These are phyloP conservation scores for Anorthoa munda DNA, from an alignment of 2,888 invertebrate species.

Conservation along the genomic window DNA sequence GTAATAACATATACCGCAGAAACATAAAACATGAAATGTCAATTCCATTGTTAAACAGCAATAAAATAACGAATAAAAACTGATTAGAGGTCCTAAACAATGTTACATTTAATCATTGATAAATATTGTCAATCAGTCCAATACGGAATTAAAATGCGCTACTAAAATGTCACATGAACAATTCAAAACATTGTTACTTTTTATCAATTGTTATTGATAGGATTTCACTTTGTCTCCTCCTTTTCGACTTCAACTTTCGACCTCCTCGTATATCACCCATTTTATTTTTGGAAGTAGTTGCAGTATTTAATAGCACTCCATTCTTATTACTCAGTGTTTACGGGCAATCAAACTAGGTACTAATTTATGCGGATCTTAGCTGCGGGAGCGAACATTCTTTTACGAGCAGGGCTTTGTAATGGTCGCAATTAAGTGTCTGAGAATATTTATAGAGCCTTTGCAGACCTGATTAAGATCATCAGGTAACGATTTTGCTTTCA, in stretches of 20 bases:
- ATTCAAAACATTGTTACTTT: no score
- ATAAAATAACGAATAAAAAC: not conserved
- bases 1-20: not conserved
- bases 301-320: constrained; percentile 30
- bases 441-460: constrained; percentile 61
- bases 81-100: not conserved
- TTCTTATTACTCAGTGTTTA: constrained; percentile 36
- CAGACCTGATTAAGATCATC: constrained; percentile 44
- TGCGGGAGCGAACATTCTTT: constrained; percentile 65
- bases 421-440: constrained; percentile 61
- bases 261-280: not conserved
- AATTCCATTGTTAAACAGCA: not conserved
- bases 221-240: not conserved
- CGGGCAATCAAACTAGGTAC: constrained; percentile 67
- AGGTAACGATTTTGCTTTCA: constrained; percentile 33
- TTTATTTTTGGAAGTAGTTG: not conserved
- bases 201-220: not conserved
- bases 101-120: no score
- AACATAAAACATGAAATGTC: not conserved
- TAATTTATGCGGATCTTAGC: constrained; percentile 70
- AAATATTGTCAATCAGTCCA: no score
- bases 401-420: constrained; percentile 69
- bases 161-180: no score
- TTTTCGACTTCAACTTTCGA: no score
- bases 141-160: no score